phyloP scores from a whole-genome alignment of 2,797 vertebrate genomes.

The Anguilla obscura region DNA sequence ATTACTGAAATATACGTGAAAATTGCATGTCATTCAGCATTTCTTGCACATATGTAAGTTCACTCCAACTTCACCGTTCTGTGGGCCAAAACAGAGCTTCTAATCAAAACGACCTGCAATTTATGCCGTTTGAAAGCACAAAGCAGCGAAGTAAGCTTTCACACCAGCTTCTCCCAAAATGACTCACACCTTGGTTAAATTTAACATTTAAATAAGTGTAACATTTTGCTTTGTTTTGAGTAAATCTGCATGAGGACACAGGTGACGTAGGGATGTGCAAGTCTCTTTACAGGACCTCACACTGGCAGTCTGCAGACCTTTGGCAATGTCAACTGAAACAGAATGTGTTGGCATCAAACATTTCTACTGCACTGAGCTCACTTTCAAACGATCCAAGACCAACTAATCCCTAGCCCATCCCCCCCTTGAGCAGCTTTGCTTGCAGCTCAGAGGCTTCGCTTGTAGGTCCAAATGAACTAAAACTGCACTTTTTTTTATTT shows the following conservation, averaged over 20 bases:
- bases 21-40: neutral
- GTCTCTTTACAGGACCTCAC: neutral
- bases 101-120: neutral
- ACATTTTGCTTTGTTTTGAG: neutral
- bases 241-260: neutral
- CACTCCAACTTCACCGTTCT: neutral
- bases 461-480: neutral
- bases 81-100: neutral
- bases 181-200: neutral
- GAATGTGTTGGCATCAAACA: neutral
- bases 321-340: neutral
- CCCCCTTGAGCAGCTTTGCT: neutral
- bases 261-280: neutral
- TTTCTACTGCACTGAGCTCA: neutral
- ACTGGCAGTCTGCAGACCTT: neutral
- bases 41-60: neutral
- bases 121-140: neutral
- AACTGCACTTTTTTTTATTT: neutral
- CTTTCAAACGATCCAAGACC: neutral
- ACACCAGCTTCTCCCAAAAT: neutral
- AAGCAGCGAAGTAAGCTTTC: neutral
- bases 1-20: neutral
- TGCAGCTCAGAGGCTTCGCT: neutral
- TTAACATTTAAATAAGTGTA: neutral
- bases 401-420: neutral